A percentile compares a stretch with the other conserved stretches of the same genome.
phyloP scores from a whole-genome alignment of 2,797 vertebrate species.

The Enteromius fasciolatus region DNA sequence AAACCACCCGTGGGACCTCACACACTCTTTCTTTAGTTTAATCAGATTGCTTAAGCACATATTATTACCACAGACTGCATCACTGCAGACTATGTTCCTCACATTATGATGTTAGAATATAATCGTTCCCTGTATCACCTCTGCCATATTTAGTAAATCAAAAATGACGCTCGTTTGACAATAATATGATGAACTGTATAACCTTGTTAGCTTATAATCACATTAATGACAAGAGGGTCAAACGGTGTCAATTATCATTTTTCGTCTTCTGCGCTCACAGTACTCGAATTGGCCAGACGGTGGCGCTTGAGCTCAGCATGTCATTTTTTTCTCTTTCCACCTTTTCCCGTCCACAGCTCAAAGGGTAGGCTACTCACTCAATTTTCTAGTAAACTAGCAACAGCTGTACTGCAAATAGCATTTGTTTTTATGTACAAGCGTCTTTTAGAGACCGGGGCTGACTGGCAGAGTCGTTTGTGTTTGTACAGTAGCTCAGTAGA shows the following conservation, averaged over 20 bases:
- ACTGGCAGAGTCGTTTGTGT: not conserved
- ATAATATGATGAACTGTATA: not conserved
- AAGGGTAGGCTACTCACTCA: not conserved
- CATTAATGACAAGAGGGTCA: not conserved
- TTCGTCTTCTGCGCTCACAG: not conserved
- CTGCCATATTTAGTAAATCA: not conserved
- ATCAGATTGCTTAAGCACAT: not conserved
- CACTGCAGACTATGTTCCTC: not conserved
- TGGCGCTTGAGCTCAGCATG: conserved; percentile 50
- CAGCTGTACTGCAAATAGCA: not conserved
- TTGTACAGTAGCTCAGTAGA: not conserved
- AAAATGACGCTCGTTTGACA: not conserved
- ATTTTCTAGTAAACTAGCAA: not conserved
- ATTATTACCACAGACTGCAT: not conserved
- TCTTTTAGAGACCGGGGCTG: not conserved
- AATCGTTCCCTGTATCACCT: not conserved
- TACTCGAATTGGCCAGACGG: conserved; percentile 44
- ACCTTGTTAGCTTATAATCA: not conserved
- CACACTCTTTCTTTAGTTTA: not conserved
- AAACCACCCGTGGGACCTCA: not conserved
- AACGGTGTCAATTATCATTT: not conserved
- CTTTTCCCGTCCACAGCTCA: not conserved
- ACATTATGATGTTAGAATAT: not conserved
- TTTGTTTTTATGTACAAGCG: not conserved
- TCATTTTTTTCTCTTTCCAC: not conserved